Evolutionary conservation across 1,140 invertebrate genomes (phyloP).

Genomic region (Stratiolaelaps scimitus): DNA sequence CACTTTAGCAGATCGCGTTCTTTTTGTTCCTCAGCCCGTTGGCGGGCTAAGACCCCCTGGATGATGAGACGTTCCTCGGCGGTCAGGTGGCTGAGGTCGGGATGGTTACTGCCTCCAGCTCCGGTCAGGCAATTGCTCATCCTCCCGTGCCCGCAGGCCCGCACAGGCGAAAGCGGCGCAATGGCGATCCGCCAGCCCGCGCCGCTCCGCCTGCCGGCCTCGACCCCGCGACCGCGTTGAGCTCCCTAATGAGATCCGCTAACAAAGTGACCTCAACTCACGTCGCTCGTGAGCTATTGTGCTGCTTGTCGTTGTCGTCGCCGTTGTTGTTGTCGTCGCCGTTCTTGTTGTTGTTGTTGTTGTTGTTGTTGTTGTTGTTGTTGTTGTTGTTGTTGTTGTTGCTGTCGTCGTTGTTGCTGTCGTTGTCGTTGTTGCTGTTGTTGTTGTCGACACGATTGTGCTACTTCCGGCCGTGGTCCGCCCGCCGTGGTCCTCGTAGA

Average conservation of each 20-base stretch:
- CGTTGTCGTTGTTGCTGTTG: background rate
- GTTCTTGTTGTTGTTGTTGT: background rate
- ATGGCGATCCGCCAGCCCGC: background rate
- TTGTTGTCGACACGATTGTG: background rate
- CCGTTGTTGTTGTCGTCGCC: no score
- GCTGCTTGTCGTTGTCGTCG: no score
- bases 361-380: background rate
- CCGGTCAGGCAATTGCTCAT: constrained; percentile 27
- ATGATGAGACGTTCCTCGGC: constrained; percentile 94
- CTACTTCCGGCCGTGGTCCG: background rate
- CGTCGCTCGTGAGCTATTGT: no score
- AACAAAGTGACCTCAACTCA: no score
- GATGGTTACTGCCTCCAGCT: constrained; percentile 39
- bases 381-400: background rate
- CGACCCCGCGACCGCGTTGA: constrained; percentile 13
- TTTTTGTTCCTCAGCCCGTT: constrained; percentile 88
- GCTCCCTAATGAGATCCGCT: constrained; percentile 12
- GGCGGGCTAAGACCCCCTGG: constrained; percentile 85
- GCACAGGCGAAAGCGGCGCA: constrained; percentile 1
- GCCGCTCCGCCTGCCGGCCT: constrained; percentile 18
- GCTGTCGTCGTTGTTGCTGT: background rate
- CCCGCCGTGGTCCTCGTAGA: constrained; percentile 5
- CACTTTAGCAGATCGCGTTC: constrained; percentile 90
- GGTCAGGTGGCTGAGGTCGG: constrained; percentile 93
- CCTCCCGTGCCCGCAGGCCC: constrained; percentile 20